Base-by-base conservation (phyloP, 1,140 invertebrate species). In the Pararge aegeria region DNA sequence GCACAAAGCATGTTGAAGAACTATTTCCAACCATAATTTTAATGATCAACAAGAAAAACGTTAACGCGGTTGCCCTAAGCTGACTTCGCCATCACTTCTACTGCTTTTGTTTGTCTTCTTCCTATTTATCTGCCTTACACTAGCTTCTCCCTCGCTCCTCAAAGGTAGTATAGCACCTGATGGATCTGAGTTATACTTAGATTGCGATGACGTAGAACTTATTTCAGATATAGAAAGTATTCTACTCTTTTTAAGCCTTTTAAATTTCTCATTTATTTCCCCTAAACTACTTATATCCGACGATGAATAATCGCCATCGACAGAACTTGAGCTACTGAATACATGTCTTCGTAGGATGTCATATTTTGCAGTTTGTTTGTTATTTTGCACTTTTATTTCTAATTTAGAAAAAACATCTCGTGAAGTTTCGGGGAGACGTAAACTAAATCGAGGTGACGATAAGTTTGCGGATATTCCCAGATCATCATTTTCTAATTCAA, bases 61-160 rank as follows among this genome's bases (percentile, higher is more conserved):
- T 15, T 52, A 63, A 46, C 37, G 37, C 30, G 69, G 30, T 29
- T 70, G 68, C 37, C 73, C 76, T 27, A 80, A 55, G 56, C 82
- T 84, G 20, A 82, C 59, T 80, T 90, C 87, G 29, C 87, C 89
- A 30, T 90, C 85, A 64, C 87, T 90, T 64, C 77, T 87, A 56
- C 59, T 78, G 21, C 65, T 50, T 44, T 68, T 70, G 16, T 61
- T 80, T 51, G 44, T 65, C 61, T 67, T 69, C 48, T 66, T 72
- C 51, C 51, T 68, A 49, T 55, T 65, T 49, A 44, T 65, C 46
- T 71, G 75, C 48, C 64, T 73, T 61, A 76, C 60, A 76, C 80
- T 85, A 46, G 84, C 29, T 65, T 91, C 80, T 20, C 85, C 87
- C 63, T 90, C 77, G 70, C 87, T 86, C 64, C 66, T 70, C 29